A percentile compares a stretch with the other conserved stretches of the same genome.
Conservation (phyloP, 2,797 vertebrate genomes). For the Monodelphis domestica region DNA sequence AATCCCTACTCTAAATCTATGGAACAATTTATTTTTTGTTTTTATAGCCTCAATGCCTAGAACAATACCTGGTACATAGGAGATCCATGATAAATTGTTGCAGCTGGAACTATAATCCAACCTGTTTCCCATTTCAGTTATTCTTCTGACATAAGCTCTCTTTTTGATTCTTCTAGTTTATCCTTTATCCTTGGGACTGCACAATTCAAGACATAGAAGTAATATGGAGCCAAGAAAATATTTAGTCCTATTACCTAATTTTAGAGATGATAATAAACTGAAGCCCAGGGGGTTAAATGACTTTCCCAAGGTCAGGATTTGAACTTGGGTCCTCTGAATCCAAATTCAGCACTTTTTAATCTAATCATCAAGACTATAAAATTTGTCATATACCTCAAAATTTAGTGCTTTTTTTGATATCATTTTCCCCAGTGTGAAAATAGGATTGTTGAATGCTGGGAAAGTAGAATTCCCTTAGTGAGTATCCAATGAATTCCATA, state of each 20-base stretch:
- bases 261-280: constrained; percentile 19
- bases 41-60: neutral
- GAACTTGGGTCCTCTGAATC: neutral
- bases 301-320: neutral
- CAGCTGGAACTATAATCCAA: neutral
- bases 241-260: neutral
- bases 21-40: neutral
- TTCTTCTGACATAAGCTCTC: neutral
- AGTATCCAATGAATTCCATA: neutral
- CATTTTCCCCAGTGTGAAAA: neutral
- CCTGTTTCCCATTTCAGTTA: neutral
- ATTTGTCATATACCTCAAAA: neutral
- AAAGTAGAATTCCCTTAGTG: neutral
- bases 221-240: neutral
- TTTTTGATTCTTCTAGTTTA: neutral
- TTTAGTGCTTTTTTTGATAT: neutral
- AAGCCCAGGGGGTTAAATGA: constrained; percentile 23
- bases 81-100: neutral
- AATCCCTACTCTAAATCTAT: neutral
- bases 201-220: constrained; percentile 22
- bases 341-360: neutral
- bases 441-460: neutral
- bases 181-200: neutral
- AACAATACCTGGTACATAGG: neutral
- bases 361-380: neutral